Evolutionary conservation across 2,797 vertebrate species (phyloP), one percentile per base, ranked within the genome.

Genomic region (Pangasius mekongensis): DNA sequence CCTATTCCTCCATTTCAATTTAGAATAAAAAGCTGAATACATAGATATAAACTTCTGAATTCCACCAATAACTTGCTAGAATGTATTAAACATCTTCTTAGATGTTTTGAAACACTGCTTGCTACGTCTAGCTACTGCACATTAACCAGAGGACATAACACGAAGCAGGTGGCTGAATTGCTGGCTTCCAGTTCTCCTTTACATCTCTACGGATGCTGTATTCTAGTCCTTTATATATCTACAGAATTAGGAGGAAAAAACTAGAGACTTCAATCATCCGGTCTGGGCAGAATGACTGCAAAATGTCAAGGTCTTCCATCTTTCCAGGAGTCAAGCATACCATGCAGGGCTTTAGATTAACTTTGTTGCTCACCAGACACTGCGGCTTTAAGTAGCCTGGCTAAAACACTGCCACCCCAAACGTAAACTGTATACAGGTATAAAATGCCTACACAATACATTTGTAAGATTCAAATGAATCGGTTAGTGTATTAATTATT

Each of bases 241-340:
- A 39, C 27, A 87, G 67, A 71, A 20, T 7, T 58, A 52, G 52
- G 4, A 77, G 54, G 74, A 77, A 76, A 36, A 13, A 49, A 76
- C 16, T 9, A 20, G 1, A 80, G 52, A 58, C 58, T 86, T 90
- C 84, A 78, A 83, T 87, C 89, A 27, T 66, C 33, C 67, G 33
- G 67, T 85, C 30, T 8, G 56, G 78, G 69, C 36, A 69, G 33
- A 80, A 84, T 30, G 66, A 43, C 82, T 47, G 18, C 62, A 52
- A 60, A 89, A 86, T 93, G 89, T 92, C 91, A 89, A 88, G 84
- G 81, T 89, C 71, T 84, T 86, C 87, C 83, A 87, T 89, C 73
- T 86, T 91, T 90, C 84, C 73, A 86, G 74, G 71, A 56, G 47
- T 91, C 71, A 27, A 82, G 54, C 43, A 74, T 83, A 87, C 71